Evolutionary conservation across 2,888 invertebrate species (phyloP).

Genomic region (Drosophila mimica): DNA sequence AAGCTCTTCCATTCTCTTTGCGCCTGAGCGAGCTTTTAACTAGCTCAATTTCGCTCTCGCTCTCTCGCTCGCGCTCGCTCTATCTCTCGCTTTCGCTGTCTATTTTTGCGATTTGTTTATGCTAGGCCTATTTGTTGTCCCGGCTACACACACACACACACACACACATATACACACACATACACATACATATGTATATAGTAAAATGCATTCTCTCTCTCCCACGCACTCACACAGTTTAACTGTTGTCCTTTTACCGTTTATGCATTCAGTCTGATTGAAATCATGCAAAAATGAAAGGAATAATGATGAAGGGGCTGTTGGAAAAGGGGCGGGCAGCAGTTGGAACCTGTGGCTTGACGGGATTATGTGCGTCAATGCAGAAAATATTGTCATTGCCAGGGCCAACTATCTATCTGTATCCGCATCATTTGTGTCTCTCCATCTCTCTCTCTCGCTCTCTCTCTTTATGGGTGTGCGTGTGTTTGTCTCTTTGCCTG

Average conservation of each 20-base stretch:
- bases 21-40: conserved; percentile 49
- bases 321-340: not conserved
- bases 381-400: conserved; percentile 45
- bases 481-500: conserved; percentile 37
- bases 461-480: conserved; percentile 3
- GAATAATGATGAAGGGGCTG: not conserved
- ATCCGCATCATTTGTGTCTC: not conserved
- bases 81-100: not conserved
- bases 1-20: conserved; percentile 19
- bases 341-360: conserved; percentile 46
- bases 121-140: conserved; percentile 70
- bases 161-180: conserved; percentile 12
- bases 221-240: conserved; percentile 5
- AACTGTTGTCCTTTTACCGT: conserved; percentile 45
- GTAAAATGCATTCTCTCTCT: conserved; percentile 4
- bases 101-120: conserved; percentile 64
- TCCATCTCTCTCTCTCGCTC: not conserved
- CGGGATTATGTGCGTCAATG: conserved; percentile 59
- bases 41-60: not conserved
- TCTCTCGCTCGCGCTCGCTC: not conserved
- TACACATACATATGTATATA: conserved; percentile 3
- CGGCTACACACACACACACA: conserved; percentile 50
- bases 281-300: conserved; percentile 45
- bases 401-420: conserved; percentile 38
- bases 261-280: conserved; percentile 71